These are phyloP conservation scores for Grallaria varia DNA, from an alignment of 2,113 vertebrate genomes.

Conservation along the genomic window DNA sequence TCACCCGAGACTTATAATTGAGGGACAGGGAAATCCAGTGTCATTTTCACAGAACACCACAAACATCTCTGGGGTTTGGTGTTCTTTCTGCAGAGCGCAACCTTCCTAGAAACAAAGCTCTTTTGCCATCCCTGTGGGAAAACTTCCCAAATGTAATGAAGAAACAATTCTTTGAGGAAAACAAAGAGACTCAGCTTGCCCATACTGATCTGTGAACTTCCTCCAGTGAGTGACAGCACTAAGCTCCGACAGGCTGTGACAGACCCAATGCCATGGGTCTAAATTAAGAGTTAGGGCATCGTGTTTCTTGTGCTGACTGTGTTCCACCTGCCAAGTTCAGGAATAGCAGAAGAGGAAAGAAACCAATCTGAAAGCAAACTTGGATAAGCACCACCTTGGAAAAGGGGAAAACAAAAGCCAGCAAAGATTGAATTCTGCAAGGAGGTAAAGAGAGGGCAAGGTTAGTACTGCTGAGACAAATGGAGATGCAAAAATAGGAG, in stretches of 20 bases:
- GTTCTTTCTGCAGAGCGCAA: background rate
- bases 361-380: background rate
- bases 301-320: background rate
- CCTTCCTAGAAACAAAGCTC: background rate
- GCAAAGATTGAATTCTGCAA: background rate
- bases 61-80: background rate
- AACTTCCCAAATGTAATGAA: background rate
- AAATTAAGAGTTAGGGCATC: conserved; percentile 14
- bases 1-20: background rate
- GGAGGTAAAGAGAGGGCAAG: background rate
- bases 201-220: background rate
- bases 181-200: background rate
- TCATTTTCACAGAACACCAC: background rate
- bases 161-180: background rate
- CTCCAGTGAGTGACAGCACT: background rate
- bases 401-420: background rate
- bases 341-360: background rate
- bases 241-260: background rate
- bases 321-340: conserved; percentile 2
- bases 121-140: background rate
- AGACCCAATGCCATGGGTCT: background rate
- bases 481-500: background rate
- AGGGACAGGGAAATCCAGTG: background rate
- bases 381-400: background rate
- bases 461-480: background rate